These are phyloP conservation scores for Chymomyza procnemis DNA, from an alignment of 2,888 invertebrate species.

Conservation along the genomic window DNA sequence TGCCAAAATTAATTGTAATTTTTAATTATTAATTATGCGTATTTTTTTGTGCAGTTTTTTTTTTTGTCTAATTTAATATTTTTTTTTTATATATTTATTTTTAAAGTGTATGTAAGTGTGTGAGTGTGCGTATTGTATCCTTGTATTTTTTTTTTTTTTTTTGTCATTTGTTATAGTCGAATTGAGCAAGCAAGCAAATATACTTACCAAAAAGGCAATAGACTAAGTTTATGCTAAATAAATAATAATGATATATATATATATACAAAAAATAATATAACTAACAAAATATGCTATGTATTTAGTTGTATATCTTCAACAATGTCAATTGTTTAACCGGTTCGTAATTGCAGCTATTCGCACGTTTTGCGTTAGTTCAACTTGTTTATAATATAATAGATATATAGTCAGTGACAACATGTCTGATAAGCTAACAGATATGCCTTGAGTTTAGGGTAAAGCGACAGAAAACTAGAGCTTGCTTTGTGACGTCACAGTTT, in stretches of 20 bases:
- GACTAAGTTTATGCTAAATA: conserved; percentile 42
- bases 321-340: not conserved
- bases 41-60: conserved; percentile 25
- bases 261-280: not conserved
- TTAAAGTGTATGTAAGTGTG: not conserved
- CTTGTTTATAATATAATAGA: too few relatives aligned
- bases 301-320: too few relatives aligned
- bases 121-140: not conserved
- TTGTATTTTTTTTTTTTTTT: too few relatives aligned
- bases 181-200: conserved; percentile 45
- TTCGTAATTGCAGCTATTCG: not conserved
- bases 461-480: too few relatives aligned
- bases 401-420: not conserved
- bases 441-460: too few relatives aligned
- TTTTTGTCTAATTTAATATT: not conserved
- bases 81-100: conserved; percentile 49
- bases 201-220: conserved; percentile 73
- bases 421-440: not conserved
- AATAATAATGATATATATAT: conserved; percentile 13
- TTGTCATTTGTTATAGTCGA: conserved; percentile 34
- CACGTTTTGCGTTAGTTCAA: not conserved
- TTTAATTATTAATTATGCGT: conserved; percentile 12
- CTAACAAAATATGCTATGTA: conserved; percentile 3
- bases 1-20: conserved; percentile 9
- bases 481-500: too few relatives aligned